Percentiles rank a stretch among this genome's conserved stretches.
Evolutionary conservation across 2,113 vertebrate species (phyloP).

Genomic region (Gymnocephalus cernua): DNA sequence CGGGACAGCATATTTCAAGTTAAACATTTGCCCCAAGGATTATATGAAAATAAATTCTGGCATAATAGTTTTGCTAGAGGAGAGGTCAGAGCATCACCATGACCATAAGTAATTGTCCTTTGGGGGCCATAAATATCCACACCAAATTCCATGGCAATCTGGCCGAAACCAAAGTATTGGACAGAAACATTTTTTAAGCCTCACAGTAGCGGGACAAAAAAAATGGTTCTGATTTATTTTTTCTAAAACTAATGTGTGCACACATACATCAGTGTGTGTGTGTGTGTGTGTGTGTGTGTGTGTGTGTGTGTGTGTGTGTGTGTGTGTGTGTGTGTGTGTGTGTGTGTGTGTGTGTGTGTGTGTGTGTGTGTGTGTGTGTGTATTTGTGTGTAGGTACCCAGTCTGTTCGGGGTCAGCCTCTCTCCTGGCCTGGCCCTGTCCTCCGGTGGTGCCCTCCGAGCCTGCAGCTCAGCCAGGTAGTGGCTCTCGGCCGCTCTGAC

Average conservation of each 20-base stretch:
- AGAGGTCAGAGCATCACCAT: not conserved
- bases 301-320: constrained; percentile 2
- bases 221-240: not conserved
- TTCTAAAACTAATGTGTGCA: too few relatives aligned
- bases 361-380: constrained; percentile 12
- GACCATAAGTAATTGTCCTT: constrained; percentile 7
- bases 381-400: constrained; percentile 82
- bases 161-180: not conserved
- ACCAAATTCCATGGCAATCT: constrained; percentile 12
- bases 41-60: not conserved
- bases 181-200: not conserved
- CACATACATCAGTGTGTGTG: not conserved
- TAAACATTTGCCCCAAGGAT: not conserved
- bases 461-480: constrained; percentile 92
- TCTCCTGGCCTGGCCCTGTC: constrained; percentile 89
- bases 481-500: constrained; percentile 90
- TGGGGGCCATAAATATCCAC: constrained; percentile 12
- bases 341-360: constrained; percentile 7
- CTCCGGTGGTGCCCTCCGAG: constrained; percentile 87
- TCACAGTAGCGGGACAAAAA: not conserved
- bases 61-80: not conserved
- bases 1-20: not conserved
- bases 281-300: constrained; percentile 11
- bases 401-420: constrained; percentile 89
- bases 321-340: constrained; percentile 28